phyloP scores from a whole-genome alignment of 2,797 vertebrate genomes.

The Glyptemys insculpta region DNA sequence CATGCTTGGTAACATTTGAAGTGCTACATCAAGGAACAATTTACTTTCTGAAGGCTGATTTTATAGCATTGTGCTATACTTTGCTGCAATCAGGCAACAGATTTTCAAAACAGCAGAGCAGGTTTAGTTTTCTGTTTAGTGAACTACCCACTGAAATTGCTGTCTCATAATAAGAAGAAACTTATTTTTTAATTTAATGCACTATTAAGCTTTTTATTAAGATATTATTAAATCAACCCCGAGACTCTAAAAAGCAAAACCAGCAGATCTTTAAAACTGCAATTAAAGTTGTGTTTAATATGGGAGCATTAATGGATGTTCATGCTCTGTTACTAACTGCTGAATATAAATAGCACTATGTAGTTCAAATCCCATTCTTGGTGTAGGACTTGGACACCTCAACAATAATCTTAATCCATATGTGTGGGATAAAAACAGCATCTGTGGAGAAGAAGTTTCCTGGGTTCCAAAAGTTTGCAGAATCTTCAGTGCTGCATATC shows the following conservation, averaged over 20 bases:
- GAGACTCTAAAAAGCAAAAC: slow-evolving; percentile 71
- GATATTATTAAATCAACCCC: slow-evolving; percentile 77
- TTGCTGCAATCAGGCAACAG: slow-evolving; percentile 29
- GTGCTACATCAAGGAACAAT: background rate
- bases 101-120: slow-evolving; percentile 8
- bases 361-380: slow-evolving; percentile 32
- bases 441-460: background rate
- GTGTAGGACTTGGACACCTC: slow-evolving; percentile 18
- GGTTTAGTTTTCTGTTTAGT: slow-evolving; percentile 62
- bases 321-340: slow-evolving; percentile 70
- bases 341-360: slow-evolving; percentile 66
- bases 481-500: background rate
- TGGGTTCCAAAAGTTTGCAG: background rate
- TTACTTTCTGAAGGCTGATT: slow-evolving; percentile 23
- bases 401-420: slow-evolving; percentile 26
- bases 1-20: background rate
- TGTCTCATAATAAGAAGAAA: slow-evolving; percentile 53
- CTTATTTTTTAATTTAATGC: slow-evolving; percentile 67
- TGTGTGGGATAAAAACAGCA: background rate
- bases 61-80: background rate
- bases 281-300: slow-evolving; percentile 78
- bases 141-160: slow-evolving; percentile 40
- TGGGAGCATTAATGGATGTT: slow-evolving; percentile 74
- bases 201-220: slow-evolving; percentile 77
- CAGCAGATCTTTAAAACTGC: slow-evolving; percentile 68